Conservation (phyloP, 1,140 invertebrate species). For the Dendrolimus kikuchii region DNA sequence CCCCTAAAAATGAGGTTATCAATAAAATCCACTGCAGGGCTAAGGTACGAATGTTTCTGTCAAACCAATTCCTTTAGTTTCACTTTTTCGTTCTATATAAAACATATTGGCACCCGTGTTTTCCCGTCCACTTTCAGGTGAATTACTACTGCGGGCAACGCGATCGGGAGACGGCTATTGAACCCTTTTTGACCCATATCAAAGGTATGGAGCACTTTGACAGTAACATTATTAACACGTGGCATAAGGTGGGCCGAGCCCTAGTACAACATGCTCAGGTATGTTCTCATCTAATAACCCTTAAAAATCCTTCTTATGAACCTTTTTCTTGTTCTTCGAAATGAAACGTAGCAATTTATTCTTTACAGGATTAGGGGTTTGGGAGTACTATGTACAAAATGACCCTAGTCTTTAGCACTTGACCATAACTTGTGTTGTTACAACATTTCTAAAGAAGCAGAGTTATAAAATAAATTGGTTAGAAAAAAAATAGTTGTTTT, state of each 20-base stretch:
- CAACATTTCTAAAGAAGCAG: too few species aligned
- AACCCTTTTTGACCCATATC: constrained; percentile 37
- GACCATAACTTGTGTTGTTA: too few species aligned
- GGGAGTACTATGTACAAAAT: too few species aligned
- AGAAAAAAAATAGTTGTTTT: too few species aligned
- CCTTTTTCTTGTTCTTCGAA: constrained; percentile 8
- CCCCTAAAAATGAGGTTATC: constrained; percentile 2
- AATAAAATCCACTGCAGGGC: constrained; percentile 9
- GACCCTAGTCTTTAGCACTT: too few species aligned
- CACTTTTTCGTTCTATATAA: constrained; percentile 18
- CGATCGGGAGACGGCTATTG: constrained; percentile 21
- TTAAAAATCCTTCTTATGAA: constrained; percentile 15
- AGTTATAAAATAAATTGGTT: too few species aligned
- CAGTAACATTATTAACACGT: constrained; percentile 39
- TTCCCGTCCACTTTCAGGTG: constrained; percentile 16
- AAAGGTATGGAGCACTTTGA: constrained; percentile 27
- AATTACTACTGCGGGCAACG: constrained; percentile 20
- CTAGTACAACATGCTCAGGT: constrained; percentile 9
- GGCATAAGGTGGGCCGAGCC: constrained; percentile 11
- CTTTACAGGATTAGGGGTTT: too few species aligned
- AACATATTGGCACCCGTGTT: constrained; percentile 21
- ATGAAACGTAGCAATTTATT: neutral
- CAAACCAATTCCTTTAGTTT: constrained; percentile 13
- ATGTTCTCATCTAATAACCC: constrained; percentile 19
- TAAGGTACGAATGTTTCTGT: constrained; percentile 8